These are phyloP conservation scores for Thamnophis elegans DNA, from an alignment of 2,797 vertebrate species.

Conservation along the genomic window DNA sequence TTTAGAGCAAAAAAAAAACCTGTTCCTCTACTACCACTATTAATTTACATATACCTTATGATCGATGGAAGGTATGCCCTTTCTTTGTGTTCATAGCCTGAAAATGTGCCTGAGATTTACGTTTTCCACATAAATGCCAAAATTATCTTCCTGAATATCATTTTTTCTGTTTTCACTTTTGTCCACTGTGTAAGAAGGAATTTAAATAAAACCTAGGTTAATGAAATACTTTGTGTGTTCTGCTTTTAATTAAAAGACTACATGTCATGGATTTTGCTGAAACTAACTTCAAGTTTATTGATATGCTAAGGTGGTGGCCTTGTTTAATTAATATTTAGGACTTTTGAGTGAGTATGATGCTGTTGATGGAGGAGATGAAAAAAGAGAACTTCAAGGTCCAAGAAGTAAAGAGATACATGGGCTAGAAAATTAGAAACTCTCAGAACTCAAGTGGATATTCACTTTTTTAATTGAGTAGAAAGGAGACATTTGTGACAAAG, in stretches of 20 bases:
- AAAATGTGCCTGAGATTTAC: background rate
- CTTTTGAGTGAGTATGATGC: background rate
- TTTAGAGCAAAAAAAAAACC: background rate
- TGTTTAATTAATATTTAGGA: background rate
- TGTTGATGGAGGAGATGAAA: background rate
- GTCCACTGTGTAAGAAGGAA: background rate
- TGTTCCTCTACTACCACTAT: background rate
- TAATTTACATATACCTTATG: background rate
- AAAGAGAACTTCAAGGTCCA: background rate
- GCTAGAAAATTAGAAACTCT: background rate
- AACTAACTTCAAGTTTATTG: background rate
- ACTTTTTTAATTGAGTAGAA: background rate
- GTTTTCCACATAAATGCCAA: background rate
- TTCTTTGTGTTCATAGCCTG: background rate
- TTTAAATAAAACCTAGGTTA: background rate
- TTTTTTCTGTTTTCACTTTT: background rate
- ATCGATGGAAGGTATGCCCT: background rate
- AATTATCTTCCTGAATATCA: background rate
- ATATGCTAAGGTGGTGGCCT: background rate
- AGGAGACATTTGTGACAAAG: background rate
- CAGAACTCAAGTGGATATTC: background rate
- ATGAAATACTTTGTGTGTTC: background rate
- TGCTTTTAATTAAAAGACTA: background rate
- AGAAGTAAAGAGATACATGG: background rate
- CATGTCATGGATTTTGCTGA: background rate